Evolutionary conservation across 2,113 vertebrate genomes (phyloP), one percentile per base, ranked within the genome.

Genomic region (Progne subis): DNA sequence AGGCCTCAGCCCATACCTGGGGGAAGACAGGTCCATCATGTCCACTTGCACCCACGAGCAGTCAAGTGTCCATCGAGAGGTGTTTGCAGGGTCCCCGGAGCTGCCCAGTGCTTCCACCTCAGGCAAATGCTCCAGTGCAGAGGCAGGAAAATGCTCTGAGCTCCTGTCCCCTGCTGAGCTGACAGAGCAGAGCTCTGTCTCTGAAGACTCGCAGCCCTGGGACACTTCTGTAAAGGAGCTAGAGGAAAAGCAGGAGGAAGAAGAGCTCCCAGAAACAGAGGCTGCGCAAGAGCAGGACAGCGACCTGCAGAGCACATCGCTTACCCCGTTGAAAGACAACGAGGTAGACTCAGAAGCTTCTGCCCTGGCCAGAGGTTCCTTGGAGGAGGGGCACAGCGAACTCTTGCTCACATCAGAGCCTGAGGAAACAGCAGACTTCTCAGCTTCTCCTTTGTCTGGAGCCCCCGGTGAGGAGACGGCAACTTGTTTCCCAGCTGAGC

Each of bases 151-250:
- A 2, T 28, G 12, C 65, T 20, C 46, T n/a, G n/a, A 49, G 46
- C 17, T 5, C 5, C n/a, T 49, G 25, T 49, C 12, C 7, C 5
- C 46, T 28, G 46, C 7, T 1, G 2, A 4, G 17, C 2, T 20
- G 8, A 12, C 18, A 37, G 65, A 37, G n/a, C 46, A 49, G 24
- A 19, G 32, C 46, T 69, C 12, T 26, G 65, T n/a, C 17, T 44
- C 29, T 28, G 41, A n/a, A 19, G 15, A 28, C 31, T 20, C 1
- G 1, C 10, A 6, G 31, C 14, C 10, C 7, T 28, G 18, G 31
- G 32, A 5, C 41, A 28, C 71, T 12, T n/a, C 9, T 28, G 13
- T 21, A 44, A 20, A 56, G 24, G 23, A 56, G 18, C 24, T 7
- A 2, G 23, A 21, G 31, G 24, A 74, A 12, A 11, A 56, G 24